Base-by-base conservation (phyloP, 2,888 invertebrate genomes). In the Mylabris sibirica region DNA sequence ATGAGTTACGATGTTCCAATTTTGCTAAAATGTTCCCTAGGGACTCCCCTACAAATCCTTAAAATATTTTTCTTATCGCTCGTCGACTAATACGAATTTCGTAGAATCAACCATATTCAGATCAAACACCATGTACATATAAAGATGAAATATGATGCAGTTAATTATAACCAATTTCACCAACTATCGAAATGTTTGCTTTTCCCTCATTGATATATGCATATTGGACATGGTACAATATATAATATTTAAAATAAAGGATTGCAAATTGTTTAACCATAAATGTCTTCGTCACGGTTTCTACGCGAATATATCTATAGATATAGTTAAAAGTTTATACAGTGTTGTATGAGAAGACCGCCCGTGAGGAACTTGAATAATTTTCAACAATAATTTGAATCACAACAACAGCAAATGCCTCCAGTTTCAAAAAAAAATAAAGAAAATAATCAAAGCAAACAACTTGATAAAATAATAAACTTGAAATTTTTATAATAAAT, bases 221-320 rank as follows among this genome's bases (percentile, higher is more conserved):
- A 3, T 14, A 44, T 17, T n/a, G 17, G 14, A 14, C 17, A 17
- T 44, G 44, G 17, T n/a, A n/a, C 17, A 17, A 53, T 53, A 12
- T 53, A 53, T 53, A 49, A 49, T 53, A 53, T 53, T 49, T 53
- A 53, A 53, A 53, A 53, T 53, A 53, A 53, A 53, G 22, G 22
- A 53, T 53, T 22, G 53, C 53, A 53, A 53, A 53, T 53, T 22
- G 53, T 53, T 53, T 53, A 30, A 53, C 53, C 53, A 53, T 53
- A 53, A 53, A 53, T 53, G 53, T 53, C 53, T 53, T 53, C 53
- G 53, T 53, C 53, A 53, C 53, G 53, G 53, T 53, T 53, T 53
- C 17, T 5, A 38, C 12, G 11, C 8, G 38, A 38, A 5, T 17
- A 17, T 49, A 17, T 49, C 17, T 17, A 30, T 30, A 30, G 30